Evolutionary conservation across 2,888 invertebrate species (phyloP).

Genomic region (Punctoribates punctum): DNA sequence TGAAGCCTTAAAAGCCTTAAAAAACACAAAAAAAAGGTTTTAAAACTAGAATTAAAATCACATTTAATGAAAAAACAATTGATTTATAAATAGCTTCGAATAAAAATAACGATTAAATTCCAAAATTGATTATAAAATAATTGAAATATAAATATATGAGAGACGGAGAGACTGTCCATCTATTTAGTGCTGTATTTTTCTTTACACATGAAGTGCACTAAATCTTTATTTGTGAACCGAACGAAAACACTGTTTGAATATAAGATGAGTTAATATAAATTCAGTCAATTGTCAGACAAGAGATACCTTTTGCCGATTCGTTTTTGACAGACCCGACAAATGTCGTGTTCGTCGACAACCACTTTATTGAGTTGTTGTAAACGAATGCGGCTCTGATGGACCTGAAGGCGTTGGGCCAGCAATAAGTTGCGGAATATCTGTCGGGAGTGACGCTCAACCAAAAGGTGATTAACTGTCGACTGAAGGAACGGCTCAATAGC

Average conservation of each 20-base stretch:
- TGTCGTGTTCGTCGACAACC: conserved; percentile 76
- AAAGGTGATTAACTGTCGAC: conserved; percentile 72
- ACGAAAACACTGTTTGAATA: conserved; percentile 71
- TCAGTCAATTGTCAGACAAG: neutral
- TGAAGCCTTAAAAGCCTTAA: no score
- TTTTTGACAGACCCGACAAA: conserved; percentile 88
- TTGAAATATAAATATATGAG: no score
- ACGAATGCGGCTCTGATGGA: conserved; percentile 72
- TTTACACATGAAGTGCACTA: conserved; percentile 88
- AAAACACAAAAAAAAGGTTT: no score
- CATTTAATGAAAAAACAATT: no score
- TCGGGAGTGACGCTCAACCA: conserved; percentile 68
- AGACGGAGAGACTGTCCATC: neutral
- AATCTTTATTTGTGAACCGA: conserved; percentile 81
- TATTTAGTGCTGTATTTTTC: conserved; percentile 50
- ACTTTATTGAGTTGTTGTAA: conserved; percentile 74
- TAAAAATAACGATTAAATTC: no score
- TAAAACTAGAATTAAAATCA: no score
- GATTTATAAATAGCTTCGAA: no score
- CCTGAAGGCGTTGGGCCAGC: conserved; percentile 77
- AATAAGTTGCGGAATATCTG: conserved; percentile 77
- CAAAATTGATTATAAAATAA: no score
- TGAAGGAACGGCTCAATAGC: conserved; percentile 62
- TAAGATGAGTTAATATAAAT: conserved; percentile 18
- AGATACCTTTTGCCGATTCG: conserved; percentile 79